Percentiles rank a stretch among this genome's conserved stretches.
Conservation (phyloP, 2,113 vertebrate species). For the Phocoena phocoena region DNA sequence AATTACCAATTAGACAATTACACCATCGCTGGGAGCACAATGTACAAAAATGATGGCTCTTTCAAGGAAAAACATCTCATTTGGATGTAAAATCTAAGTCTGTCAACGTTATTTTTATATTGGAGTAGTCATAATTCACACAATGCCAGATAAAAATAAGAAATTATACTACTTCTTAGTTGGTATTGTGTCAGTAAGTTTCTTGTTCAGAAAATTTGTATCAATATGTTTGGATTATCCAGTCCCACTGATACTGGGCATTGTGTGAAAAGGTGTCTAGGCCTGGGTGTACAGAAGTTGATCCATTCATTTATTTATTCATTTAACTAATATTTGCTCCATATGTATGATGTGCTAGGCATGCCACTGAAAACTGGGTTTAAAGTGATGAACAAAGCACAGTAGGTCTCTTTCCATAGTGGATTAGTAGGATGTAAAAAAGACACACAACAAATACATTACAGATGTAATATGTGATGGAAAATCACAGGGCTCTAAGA, state of each 20-base stretch:
- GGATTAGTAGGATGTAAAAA: background rate
- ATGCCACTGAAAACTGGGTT: background rate
- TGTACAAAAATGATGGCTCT: background rate
- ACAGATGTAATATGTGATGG: background rate
- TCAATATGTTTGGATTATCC: background rate
- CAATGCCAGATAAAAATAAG: background rate
- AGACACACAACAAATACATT: background rate
- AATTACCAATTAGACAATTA: conserved; percentile 48
- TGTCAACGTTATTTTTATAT: conserved; percentile 11
- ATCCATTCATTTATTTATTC: background rate
- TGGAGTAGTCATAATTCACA: background rate
- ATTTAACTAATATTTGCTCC: background rate
- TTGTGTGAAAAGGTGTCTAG: background rate
- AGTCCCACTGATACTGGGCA: background rate
- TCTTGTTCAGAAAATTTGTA: background rate
- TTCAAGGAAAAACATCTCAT: conserved; percentile 5
- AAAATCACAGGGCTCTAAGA: background rate
- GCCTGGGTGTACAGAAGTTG: background rate
- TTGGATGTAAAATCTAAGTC: background rate
- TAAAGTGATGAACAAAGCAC: background rate
- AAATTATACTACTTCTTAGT: background rate
- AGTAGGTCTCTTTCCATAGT: background rate
- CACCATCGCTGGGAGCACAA: background rate
- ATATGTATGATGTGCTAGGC: background rate
- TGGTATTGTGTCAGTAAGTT: background rate